These are phyloP conservation scores for Cavia aperea DNA, from an alignment of 2,113 vertebrate genomes.

Conservation along the genomic window DNA sequence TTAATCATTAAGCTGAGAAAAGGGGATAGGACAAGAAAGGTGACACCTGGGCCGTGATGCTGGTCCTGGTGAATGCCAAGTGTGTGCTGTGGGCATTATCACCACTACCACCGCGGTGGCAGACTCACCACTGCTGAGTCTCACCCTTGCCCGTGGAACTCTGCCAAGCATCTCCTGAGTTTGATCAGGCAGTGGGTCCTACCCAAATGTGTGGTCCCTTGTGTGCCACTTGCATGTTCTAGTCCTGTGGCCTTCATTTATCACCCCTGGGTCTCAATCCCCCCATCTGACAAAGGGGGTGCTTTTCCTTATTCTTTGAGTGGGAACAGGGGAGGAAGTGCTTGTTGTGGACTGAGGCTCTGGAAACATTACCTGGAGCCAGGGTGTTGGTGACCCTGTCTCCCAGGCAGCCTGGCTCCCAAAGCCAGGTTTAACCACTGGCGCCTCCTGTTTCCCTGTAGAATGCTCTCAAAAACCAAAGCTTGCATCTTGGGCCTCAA, in stretches of 20 bases:
- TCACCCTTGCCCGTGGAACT: not conserved
- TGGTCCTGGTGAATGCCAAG: not conserved
- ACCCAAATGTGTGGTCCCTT: not conserved
- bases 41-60: fast-evolving
- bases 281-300: not conserved
- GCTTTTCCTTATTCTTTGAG: not conserved
- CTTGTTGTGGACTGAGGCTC: not conserved
- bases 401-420: not conserved
- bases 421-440: not conserved
- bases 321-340: not conserved
- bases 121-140: not conserved
- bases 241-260: not conserved
- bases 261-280: not conserved
- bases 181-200: fast-evolving
- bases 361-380: no score
- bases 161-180: not conserved
- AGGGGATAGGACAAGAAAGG: no score
- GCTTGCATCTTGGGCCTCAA: not conserved
- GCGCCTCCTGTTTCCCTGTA: not conserved
- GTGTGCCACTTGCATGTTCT: not conserved
- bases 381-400: not conserved
- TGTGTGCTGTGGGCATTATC: fast-evolving
- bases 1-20: not conserved
- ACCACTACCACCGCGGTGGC: not conserved
- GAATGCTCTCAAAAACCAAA: not conserved